phyloP scores from a whole-genome alignment of 2,888 invertebrate genomes.

The Plebejus melissa region DNA sequence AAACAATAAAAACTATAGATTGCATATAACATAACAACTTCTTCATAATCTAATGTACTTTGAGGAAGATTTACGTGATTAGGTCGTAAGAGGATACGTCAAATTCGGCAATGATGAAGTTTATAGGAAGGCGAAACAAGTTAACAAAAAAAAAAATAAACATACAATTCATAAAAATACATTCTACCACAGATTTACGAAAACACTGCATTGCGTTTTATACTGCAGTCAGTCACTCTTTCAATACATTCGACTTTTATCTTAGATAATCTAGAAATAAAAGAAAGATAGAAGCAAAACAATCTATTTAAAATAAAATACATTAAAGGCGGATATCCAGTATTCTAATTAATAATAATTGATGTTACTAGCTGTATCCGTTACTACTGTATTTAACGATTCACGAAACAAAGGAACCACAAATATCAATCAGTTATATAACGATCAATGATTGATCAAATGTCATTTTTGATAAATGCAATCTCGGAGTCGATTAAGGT shows the following conservation, averaged over 20 bases:
- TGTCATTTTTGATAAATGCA: constrained; percentile 26
- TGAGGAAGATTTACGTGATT: too few relatives aligned
- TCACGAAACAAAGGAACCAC: constrained; percentile 7
- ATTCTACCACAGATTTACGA: too few relatives aligned
- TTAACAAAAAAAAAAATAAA: too few relatives aligned
- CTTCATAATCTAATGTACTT: not conserved
- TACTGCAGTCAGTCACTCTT: not conserved
- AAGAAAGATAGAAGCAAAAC: too few relatives aligned
- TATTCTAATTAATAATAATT: not conserved
- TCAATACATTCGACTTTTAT: not conserved
- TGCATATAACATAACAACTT: not conserved
- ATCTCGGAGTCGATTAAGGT: constrained; percentile 21
- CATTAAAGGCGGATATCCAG: not conserved
- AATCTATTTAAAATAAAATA: not conserved
- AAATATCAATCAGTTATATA: not conserved
- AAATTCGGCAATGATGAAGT: too few relatives aligned
- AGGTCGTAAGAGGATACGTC: too few relatives aligned
- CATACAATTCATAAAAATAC: too few relatives aligned
- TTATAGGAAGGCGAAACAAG: too few relatives aligned
- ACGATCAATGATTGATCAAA: constrained; percentile 20
- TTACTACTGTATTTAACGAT: not conserved
- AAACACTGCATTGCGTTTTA: too few relatives aligned
- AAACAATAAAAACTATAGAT: not conserved
- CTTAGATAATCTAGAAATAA: too few relatives aligned
- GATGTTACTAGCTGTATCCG: not conserved